phyloP scores from a whole-genome alignment of 2,888 invertebrate species.

The Nasonovia ribisnigri region DNA sequence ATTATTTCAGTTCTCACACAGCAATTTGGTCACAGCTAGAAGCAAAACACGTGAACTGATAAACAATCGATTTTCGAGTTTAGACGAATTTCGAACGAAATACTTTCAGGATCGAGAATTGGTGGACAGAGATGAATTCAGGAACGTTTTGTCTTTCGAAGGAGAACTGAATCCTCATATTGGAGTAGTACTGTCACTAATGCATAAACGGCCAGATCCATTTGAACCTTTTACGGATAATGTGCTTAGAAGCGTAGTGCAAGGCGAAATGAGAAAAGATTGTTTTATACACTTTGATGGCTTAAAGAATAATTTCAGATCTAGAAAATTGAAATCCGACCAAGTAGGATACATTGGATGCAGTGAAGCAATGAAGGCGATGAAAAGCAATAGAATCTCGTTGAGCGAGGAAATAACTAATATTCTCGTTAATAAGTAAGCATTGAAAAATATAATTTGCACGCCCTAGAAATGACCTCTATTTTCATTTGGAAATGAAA shows the following conservation, averaged over 20 bases:
- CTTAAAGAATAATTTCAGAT: constrained; percentile 1
- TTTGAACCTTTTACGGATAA: constrained; percentile 23
- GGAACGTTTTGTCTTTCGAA: not conserved
- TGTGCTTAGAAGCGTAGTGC: constrained; percentile 8
- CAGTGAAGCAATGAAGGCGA: constrained; percentile 7
- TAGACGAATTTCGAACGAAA: constrained; percentile 36
- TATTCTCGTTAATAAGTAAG: constrained; percentile 9
- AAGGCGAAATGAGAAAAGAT: constrained; percentile 2
- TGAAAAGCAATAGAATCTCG: constrained; percentile 46
- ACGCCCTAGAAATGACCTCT: not conserved
- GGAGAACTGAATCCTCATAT: not conserved
- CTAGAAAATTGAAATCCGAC: not conserved
- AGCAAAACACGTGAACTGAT: not conserved
- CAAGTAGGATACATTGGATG: not conserved
- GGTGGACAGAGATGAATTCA: constrained; percentile 39
- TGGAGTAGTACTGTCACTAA: constrained; percentile 6
- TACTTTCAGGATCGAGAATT: constrained; percentile 8
- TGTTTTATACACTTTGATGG: constrained; percentile 53
- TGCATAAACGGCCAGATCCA: constrained; percentile 20
- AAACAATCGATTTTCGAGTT: not conserved
- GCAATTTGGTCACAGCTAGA: not conserved
- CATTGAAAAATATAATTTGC: not conserved
- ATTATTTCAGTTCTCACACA: constrained; percentile 38
- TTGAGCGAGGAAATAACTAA: not conserved
- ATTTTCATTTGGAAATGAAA: not conserved